A percentile compares a stretch with the other conserved stretches of the same genome.
These are phyloP conservation scores for Apodemus speciosus DNA, from an alignment of 2,113 vertebrate species.

Conservation along the genomic window DNA sequence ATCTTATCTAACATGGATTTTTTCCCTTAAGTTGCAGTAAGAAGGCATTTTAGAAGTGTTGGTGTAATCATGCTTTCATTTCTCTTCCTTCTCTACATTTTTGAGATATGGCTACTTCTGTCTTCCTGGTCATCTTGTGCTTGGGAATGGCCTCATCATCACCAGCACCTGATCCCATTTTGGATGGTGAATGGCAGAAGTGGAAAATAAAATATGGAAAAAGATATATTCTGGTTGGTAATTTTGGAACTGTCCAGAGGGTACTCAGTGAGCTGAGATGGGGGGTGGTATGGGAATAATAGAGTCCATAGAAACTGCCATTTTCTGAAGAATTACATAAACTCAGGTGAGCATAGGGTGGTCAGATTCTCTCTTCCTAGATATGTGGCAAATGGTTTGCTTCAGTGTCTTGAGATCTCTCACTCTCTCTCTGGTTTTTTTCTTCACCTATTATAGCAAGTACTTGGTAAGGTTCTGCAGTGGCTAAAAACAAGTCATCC, in stretches of 20 bases:
- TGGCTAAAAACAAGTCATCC: neutral
- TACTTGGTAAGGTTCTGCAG: neutral
- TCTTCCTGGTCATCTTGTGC: conserved; percentile 81
- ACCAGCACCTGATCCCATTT: conserved; percentile 84
- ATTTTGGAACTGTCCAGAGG: neutral
- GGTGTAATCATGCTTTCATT: neutral
- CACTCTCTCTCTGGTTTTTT: too few species aligned
- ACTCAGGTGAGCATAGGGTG: too few species aligned
- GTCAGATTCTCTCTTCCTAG: neutral
- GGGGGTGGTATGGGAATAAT: neutral
- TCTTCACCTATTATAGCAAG: neutral
- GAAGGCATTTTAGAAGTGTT: neutral
- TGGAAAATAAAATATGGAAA: conserved; percentile 92
- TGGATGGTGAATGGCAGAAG: conserved; percentile 90
- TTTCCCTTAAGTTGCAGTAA: neutral
- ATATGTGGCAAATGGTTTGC: neutral
- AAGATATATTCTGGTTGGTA: conserved; percentile 88
- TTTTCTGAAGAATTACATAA: neutral
- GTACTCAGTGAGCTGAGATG: neutral
- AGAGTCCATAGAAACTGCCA: neutral
- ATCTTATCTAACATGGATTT: neutral
- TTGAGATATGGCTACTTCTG: conserved; percentile 78
- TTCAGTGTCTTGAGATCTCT: neutral
- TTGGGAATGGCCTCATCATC: conserved; percentile 83
- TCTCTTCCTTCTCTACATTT: conserved; percentile 60